Evolutionary conservation across 2,797 vertebrate genomes (phyloP).

Genomic region (Chelonia mydas): DNA sequence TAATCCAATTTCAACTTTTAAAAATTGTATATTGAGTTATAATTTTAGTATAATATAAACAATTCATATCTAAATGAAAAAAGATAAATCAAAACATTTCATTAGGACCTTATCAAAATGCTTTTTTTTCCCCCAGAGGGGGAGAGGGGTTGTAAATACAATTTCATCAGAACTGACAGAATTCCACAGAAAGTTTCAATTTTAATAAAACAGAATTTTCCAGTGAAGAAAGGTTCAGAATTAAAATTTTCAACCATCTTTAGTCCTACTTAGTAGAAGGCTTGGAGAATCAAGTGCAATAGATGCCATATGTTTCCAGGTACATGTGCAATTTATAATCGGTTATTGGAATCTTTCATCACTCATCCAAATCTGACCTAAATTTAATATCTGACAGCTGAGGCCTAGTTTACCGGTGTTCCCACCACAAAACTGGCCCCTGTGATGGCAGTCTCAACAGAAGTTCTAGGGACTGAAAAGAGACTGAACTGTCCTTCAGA

Average conservation of each 20-base stretch:
- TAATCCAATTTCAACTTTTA: background rate
- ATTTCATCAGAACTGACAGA: background rate
- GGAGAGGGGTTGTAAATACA: background rate
- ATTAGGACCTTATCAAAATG: background rate
- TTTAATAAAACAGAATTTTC: background rate
- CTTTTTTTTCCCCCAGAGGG: fast-evolving
- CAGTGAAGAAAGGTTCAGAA: background rate
- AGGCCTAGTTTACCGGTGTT: fast-evolving
- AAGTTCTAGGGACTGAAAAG: background rate
- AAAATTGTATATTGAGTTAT: background rate
- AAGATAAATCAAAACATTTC: background rate
- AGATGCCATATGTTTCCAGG: background rate
- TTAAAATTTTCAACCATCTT: background rate
- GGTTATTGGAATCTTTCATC: background rate
- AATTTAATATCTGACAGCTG: background rate
- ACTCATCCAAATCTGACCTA: background rate
- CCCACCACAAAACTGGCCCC: fast-evolving
- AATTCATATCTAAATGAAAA: background rate
- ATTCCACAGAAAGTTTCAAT: fast-evolving
- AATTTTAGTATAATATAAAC: background rate
- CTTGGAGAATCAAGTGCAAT: background rate
- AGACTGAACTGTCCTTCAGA: background rate
- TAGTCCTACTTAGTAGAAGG: background rate
- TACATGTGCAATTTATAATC: background rate
- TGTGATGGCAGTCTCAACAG: background rate